Conservation (phyloP, 1,140 invertebrate genomes). For the Heliconius eleuchia region DNA sequence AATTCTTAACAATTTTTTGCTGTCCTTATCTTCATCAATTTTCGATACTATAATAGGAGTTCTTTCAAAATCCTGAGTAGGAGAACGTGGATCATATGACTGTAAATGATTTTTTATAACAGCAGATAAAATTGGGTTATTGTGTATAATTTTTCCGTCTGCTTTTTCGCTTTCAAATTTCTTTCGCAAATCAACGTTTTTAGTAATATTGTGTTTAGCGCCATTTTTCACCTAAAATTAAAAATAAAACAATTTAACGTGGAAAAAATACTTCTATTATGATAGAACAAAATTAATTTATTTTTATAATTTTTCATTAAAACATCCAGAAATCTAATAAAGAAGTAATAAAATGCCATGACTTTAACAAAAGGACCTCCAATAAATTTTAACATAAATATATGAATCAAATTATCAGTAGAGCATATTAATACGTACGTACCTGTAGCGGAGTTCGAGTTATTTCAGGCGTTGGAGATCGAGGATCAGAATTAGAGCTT, state of each 20-base stretch:
- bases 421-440: slow-evolving; percentile 35
- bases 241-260: slow-evolving; percentile 22
- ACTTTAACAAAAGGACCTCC: not conserved
- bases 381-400: not conserved
- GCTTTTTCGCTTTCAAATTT: slow-evolving; percentile 66
- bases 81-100: slow-evolving; percentile 73
- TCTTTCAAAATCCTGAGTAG: slow-evolving; percentile 72
- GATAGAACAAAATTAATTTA: not conserved
- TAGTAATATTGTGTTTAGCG: slow-evolving; percentile 73
- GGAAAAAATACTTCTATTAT: not conserved
- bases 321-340: not conserved
- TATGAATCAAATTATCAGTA: not conserved
- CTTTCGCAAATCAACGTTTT: slow-evolving; percentile 72
- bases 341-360: not conserved
- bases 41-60: slow-evolving; percentile 68
- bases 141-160: slow-evolving; percentile 70
- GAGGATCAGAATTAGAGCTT: slow-evolving; percentile 66
- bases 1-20: slow-evolving; percentile 41
- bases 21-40: slow-evolving; percentile 46
- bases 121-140: slow-evolving; percentile 73
- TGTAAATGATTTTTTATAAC: slow-evolving; percentile 77
- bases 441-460: slow-evolving; percentile 72
- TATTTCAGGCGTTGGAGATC: slow-evolving; percentile 76
- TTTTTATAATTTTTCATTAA: not conserved
- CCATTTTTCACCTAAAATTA: slow-evolving; percentile 59